Evolutionary conservation across 2,888 invertebrate species (phyloP), one percentile per base, ranked within the genome.

Genomic region (Stratiomys singularior): DNA sequence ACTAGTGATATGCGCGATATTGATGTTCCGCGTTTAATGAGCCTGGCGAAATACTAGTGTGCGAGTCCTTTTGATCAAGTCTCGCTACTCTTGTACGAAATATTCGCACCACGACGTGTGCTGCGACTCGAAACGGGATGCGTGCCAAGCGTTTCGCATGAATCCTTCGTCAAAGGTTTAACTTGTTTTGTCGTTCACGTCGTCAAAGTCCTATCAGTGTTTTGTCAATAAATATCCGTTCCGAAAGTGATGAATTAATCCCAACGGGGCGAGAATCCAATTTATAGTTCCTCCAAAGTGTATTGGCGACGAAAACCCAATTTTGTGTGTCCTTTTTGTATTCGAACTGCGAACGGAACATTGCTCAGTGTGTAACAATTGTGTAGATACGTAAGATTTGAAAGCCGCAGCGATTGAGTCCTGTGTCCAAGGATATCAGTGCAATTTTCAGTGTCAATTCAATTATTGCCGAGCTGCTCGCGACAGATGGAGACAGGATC

Each of bases 141-240:
- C 25, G 44, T 66, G 37, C 13, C 44, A 30, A 66, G n/a, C n/a
- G 66, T 28, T n/a, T 72, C 71, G 56, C 23, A 37, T 44, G 21
- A 74, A 60, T 74, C 74, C 21, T 44, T 74, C 58, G 37, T 30
- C 60, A 4, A 60, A 37, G 74, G 28, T 7, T 72, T 71, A 25
- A 47, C 56, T 56, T 23, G 15, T 27, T 69, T n/a, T 25, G 52
- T 15, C 25, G 71, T 37, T 18, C n/a, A 9, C 25, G 18, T 67
- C n/a, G 11, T 9, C 44, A 15, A 46, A n/a, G 46, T 18, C 69
- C 46, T 47, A 23, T 74, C 60, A 44, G 74, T 74, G 74, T 74
- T 74, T 74, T 74, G 74, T 74, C 74, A 74, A 74, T 74, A 74
- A 74, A 74, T 74, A 58, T 44, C 74, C 74, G 60, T 58, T 72